These are phyloP conservation scores for Gambelia wislizenii DNA, from an alignment of 2,797 vertebrate genomes.

Conservation along the genomic window DNA sequence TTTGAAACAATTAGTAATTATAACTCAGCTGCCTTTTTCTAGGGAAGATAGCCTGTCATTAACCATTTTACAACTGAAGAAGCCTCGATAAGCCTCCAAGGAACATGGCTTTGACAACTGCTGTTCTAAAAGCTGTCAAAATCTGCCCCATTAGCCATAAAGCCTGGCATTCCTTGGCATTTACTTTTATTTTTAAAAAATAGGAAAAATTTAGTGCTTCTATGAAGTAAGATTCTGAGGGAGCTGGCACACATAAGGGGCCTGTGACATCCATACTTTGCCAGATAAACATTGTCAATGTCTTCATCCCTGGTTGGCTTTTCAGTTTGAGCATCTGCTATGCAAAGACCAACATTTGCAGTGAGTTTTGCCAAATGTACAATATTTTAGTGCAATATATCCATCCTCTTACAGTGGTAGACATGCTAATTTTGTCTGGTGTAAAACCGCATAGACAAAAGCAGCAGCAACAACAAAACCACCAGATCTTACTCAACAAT, in stretches of 20 bases:
- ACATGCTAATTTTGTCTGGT: background rate
- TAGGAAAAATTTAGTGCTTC: conserved; percentile 7
- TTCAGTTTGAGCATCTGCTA: background rate
- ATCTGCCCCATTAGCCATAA: background rate
- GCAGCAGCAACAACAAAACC: background rate
- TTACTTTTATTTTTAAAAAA: background rate
- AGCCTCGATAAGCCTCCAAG: background rate
- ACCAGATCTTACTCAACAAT: background rate
- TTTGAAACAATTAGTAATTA: background rate
- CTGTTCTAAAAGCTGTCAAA: background rate
- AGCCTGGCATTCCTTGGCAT: background rate
- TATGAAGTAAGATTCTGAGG: conserved; percentile 19
- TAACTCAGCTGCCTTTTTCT: background rate
- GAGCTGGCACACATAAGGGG: background rate
- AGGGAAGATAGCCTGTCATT: background rate
- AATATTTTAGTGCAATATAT: fast-evolving
- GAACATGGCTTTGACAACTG: background rate
- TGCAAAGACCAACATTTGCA: background rate
- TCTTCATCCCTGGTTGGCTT: background rate
- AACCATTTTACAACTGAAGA: background rate
- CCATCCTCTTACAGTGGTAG: background rate
- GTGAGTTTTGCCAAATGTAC: background rate
- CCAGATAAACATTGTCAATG: conserved; percentile 3
- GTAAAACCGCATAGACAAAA: background rate
- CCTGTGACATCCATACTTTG: background rate